These are phyloP conservation scores for Ophthalmolycus amberensis DNA, from an alignment of 2,113 vertebrate species.

Conservation along the genomic window DNA sequence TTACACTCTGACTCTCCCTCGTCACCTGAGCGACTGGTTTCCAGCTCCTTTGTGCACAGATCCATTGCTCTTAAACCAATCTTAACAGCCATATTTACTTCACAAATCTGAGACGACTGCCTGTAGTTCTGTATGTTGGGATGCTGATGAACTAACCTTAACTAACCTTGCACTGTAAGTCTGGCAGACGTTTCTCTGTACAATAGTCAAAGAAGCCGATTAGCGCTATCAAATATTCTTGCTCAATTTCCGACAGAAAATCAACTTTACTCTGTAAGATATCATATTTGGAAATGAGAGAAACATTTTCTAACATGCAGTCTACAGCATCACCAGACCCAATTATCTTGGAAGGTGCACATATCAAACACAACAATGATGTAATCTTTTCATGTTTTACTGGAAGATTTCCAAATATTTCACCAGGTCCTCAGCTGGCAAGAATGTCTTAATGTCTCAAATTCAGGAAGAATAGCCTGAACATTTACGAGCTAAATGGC, in stretches of 20 bases:
- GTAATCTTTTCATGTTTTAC: conserved; percentile 35
- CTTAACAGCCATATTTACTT: not conserved
- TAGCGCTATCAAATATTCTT: not conserved
- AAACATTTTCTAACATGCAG: not conserved
- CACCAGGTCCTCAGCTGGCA: conserved; percentile 5
- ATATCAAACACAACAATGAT: conserved; percentile 26
- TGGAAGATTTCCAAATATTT: conserved; percentile 39
- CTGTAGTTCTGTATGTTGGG: not conserved
- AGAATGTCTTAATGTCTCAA: not conserved
- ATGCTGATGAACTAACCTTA: not conserved
- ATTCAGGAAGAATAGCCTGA: not conserved
- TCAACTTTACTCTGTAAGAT: not conserved
- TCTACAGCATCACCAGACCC: not conserved
- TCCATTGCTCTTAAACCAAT: conserved; percentile 17
- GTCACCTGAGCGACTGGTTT: not conserved
- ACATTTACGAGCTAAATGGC: not conserved
- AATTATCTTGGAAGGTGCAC: not conserved
- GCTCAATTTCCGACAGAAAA: conserved; percentile 1
- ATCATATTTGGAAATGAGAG: conserved; percentile 4
- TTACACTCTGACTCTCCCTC: not conserved
- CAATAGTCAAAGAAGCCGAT: not conserved
- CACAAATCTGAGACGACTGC: not conserved
- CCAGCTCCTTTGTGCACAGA: not conserved
- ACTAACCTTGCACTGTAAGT: not conserved
- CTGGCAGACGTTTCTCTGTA: not conserved